A percentile compares a stretch with the other conserved stretches of the same genome.
phyloP scores from a whole-genome alignment of 2,888 invertebrate species.

The Halictus quadricinctus region DNA sequence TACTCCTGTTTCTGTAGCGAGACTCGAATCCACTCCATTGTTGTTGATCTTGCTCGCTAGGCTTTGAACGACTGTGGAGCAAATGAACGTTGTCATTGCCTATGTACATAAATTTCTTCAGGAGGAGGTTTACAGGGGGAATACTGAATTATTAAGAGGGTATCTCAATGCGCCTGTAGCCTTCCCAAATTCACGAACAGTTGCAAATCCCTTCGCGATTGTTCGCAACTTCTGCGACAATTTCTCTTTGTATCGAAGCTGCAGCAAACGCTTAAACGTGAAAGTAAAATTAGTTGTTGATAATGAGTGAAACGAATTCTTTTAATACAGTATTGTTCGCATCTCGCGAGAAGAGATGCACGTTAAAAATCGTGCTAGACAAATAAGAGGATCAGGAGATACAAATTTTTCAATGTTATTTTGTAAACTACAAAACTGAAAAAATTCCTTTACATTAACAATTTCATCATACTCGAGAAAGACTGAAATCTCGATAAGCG shows the following conservation, averaged over 20 bases:
- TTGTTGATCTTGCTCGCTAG: conserved; percentile 8
- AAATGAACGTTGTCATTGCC: conserved; percentile 1
- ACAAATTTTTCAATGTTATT: too few species aligned
- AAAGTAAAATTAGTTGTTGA: neutral
- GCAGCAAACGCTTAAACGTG: neutral
- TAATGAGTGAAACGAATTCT: neutral
- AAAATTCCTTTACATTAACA: neutral
- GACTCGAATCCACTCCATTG: neutral
- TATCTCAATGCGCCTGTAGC: neutral
- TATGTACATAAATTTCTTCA: neutral
- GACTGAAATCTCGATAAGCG: neutral
- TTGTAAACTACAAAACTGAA: too few species aligned
- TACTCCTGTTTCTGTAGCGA: neutral
- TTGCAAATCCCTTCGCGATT: neutral
- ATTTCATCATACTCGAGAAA: neutral
- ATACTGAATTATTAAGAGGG: neutral
- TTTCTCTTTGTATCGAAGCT: neutral
- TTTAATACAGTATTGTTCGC: too few species aligned
- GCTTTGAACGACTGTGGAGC: neutral
- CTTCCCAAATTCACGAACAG: neutral
- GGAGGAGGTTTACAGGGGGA: neutral
- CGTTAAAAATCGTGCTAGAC: too few species aligned
- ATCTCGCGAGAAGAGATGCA: too few species aligned
- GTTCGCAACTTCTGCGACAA: neutral
- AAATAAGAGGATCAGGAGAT: too few species aligned